These are phyloP conservation scores for Coccyzus lansbergi DNA, from an alignment of 2,797 vertebrate species.

Conservation along the genomic window DNA sequence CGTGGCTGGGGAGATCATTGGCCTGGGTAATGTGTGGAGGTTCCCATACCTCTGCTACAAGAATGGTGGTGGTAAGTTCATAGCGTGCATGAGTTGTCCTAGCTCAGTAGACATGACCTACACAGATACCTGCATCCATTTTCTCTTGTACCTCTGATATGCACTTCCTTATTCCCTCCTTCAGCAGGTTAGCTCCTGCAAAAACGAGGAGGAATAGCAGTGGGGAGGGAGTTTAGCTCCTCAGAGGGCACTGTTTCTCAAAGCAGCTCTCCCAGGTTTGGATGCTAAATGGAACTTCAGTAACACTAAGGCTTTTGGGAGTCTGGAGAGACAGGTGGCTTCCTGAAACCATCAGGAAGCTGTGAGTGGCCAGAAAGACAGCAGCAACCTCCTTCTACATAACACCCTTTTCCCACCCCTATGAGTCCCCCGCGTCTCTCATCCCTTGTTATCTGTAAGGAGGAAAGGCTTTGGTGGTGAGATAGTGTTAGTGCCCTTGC, in stretches of 20 bases:
- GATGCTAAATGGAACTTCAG: background rate
- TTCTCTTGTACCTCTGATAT: background rate
- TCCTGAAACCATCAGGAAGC: background rate
- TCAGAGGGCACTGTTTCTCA: background rate
- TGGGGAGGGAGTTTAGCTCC: background rate
- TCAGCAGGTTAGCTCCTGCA: background rate
- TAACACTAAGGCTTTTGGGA: background rate
- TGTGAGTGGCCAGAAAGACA: background rate
- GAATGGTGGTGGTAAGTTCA: constrained; percentile 89
- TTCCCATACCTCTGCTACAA: constrained; percentile 93
- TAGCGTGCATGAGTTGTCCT: background rate
- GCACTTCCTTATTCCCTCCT: background rate
- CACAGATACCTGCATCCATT: fast-evolving
- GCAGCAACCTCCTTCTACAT: background rate
- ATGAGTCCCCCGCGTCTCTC: background rate
- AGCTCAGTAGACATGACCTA: background rate
- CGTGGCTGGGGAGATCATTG: constrained; percentile 91
- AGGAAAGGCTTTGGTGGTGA: background rate
- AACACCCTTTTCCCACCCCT: background rate
- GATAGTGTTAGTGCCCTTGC: background rate
- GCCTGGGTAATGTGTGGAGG: constrained; percentile 89
- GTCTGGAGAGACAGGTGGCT: background rate
- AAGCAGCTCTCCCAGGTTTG: background rate
- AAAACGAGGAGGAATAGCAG: background rate
- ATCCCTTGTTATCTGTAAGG: background rate